Percentiles rank a stretch among this genome's conserved stretches.
These are phyloP conservation scores for Drosophila murphyi DNA, from an alignment of 1,140 invertebrate genomes.

Conservation along the genomic window DNA sequence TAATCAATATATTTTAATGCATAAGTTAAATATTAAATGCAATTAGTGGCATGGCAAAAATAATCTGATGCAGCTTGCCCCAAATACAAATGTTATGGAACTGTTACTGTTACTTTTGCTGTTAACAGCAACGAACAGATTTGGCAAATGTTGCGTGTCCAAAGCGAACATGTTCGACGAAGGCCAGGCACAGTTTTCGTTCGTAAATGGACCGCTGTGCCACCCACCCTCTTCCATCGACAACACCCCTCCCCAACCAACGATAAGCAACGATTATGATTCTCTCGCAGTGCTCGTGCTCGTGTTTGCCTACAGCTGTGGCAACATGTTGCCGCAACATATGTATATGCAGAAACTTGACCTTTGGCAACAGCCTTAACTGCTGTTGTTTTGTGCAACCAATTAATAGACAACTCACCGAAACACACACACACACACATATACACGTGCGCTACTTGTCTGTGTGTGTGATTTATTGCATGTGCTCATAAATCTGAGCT, in stretches of 20 bases:
- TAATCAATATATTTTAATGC: not conserved
- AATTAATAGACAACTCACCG: constrained; percentile 66
- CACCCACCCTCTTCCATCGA: not conserved
- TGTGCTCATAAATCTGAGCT: constrained; percentile 65
- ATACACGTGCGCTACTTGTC: constrained; percentile 1
- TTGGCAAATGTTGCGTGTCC: constrained; percentile 11
- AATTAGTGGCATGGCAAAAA: constrained; percentile 10
- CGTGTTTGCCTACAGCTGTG: constrained; percentile 5
- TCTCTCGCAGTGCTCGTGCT: constrained; percentile 14
- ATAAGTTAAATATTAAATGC: not conserved
- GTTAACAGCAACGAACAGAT: constrained; percentile 15
- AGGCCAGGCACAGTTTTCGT: constrained; percentile 26
- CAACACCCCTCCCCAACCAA: not conserved
- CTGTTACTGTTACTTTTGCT: not conserved
- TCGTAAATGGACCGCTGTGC: constrained; percentile 26
- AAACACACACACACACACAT: not conserved
- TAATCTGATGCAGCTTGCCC: constrained; percentile 13
- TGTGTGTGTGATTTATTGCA: constrained; percentile 68
- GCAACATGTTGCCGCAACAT: constrained; percentile 43
- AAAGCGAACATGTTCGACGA: constrained; percentile 21
- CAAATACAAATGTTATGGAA: not conserved
- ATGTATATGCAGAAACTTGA: constrained; percentile 41
- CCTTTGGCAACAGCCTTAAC: constrained; percentile 69
- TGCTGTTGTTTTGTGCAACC: constrained; percentile 68
- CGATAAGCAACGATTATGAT: not conserved